These are phyloP conservation scores for Rhegmatorhina hoffmannsi DNA, from an alignment of 2,113 vertebrate species.

Conservation along the genomic window DNA sequence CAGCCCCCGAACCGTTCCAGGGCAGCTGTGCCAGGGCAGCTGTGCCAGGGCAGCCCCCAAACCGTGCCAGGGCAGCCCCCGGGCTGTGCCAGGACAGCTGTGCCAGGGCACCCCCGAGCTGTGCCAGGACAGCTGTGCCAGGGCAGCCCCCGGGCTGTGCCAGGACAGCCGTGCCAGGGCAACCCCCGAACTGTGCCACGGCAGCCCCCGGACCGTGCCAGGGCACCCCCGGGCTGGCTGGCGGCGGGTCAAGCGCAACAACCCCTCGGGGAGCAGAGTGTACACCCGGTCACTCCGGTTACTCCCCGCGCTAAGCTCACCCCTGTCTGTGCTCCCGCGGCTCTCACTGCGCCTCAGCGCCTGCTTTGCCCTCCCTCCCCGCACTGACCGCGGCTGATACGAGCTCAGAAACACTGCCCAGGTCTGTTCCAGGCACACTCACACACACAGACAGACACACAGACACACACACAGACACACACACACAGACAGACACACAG, in stretches of 20 bases:
- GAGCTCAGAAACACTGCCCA: no score
- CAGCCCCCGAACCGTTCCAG: not conserved
- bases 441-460: no score
- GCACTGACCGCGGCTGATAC: not conserved
- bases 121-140: no score
- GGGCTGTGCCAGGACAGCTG: not conserved
- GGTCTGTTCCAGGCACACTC: no score
- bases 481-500: no score
- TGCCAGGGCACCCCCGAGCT: not conserved
- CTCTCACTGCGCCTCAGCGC: not conserved
- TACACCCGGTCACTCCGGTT: not conserved
- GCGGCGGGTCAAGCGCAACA: not conserved
- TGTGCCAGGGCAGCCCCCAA: not conserved
- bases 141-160: no score
- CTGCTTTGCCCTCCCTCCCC: not conserved
- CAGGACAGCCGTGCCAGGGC: no score
- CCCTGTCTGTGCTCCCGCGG: not conserved
- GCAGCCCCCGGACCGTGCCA: not conserved
- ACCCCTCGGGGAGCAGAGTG: not conserved
- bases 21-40: not conserved
- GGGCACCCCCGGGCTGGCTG: not conserved
- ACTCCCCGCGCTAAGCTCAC: not conserved
- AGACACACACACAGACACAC: no score
- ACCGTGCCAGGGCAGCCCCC: not conserved
- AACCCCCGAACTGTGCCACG: no score